These are phyloP conservation scores for Bubo bubo DNA, from an alignment of 2,113 vertebrate species.

Conservation along the genomic window DNA sequence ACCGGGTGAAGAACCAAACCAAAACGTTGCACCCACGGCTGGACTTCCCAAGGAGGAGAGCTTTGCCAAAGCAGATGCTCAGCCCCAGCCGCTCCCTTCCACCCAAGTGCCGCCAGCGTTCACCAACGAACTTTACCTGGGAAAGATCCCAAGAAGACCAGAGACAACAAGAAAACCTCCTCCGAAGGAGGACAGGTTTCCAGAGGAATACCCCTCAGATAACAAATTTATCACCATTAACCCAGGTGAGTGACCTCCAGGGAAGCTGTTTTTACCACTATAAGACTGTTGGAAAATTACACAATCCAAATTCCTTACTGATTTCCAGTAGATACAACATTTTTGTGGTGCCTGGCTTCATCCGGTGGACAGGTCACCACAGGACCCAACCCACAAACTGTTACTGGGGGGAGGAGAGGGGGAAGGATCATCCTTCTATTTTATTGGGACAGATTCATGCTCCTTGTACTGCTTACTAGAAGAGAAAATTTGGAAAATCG, in stretches of 20 bases:
- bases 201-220: slow-evolving; percentile 68
- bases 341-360: background rate
- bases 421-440: background rate
- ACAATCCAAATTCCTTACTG: background rate
- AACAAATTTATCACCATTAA: slow-evolving; percentile 85
- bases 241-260: slow-evolving; percentile 78
- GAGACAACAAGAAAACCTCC: slow-evolving; percentile 57
- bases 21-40: slow-evolving; percentile 41
- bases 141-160: slow-evolving; percentile 62
- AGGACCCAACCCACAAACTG: background rate
- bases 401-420: background rate
- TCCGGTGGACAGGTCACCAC: background rate
- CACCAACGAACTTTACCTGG: slow-evolving; percentile 70
- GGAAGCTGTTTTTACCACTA: rapidly evolving
- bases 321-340: background rate
- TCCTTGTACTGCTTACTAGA: background rate
- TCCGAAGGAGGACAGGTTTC: slow-evolving; percentile 60
- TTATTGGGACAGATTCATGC: background rate
- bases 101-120: slow-evolving; percentile 79
- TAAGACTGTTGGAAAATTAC: background rate
- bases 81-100: slow-evolving; percentile 56
- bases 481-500: background rate
- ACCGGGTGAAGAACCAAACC: slow-evolving; percentile 49
- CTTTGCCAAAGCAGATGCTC: slow-evolving; percentile 2
- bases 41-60: slow-evolving; percentile 21